These are phyloP conservation scores for Phengaris arion DNA, from an alignment of 2,888 invertebrate species.

Conservation along the genomic window DNA sequence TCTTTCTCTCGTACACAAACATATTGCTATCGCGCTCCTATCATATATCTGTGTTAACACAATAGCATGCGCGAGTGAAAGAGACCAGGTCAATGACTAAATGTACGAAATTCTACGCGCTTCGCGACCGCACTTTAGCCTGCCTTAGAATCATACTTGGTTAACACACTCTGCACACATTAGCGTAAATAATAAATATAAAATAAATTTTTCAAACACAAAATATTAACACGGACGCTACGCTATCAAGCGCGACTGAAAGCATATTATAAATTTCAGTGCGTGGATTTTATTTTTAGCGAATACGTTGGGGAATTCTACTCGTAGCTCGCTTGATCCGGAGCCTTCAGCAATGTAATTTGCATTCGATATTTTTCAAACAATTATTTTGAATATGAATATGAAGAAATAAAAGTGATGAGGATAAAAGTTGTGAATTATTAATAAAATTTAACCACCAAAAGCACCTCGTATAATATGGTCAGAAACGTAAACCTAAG, in stretches of 20 bases:
- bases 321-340: not conserved
- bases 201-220: not conserved
- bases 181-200: not conserved
- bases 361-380: conserved; percentile 6
- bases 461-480: not conserved
- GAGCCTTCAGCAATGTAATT: not conserved
- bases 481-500: too few species aligned
- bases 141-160: too few species aligned
- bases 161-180: too few species aligned
- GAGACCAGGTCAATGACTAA: too few species aligned
- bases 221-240: not conserved
- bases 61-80: too few species aligned
- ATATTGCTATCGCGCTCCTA: too few species aligned
- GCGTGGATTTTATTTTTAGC: conserved; percentile 5
- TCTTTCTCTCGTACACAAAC: too few species aligned
- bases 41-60: too few species aligned
- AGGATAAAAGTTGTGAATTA: not conserved
- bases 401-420: conserved; percentile 13
- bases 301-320: not conserved
- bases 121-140: too few species aligned
- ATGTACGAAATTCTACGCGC: too few species aligned
- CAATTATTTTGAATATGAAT: not conserved
- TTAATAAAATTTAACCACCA: not conserved
- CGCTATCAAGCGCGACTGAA: conserved; percentile 6
- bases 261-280: not conserved